Conservation (phyloP, 1,140 invertebrate species). For the Ceratoteleas bidentatus region DNA sequence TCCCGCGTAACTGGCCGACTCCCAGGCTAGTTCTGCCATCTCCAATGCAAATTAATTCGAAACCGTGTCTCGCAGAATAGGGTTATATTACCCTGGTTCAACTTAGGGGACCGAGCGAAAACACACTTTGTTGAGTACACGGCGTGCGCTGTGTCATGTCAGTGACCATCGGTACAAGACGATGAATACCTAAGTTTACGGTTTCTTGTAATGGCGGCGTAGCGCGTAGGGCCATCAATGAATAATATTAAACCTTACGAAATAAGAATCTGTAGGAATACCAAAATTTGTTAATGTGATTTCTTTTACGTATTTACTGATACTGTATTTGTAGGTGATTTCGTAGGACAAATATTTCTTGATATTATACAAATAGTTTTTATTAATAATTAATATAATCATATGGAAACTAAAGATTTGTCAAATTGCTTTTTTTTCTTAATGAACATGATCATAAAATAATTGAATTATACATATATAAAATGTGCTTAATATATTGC, state of each 20-base stretch:
- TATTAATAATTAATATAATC: no score
- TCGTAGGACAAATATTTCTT: no score
- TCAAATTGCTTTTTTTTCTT: no score
- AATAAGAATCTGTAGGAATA: no score
- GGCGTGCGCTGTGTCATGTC: conserved; percentile 57
- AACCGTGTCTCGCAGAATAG: conserved; percentile 66
- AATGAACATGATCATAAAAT: no score
- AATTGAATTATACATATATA: no score
- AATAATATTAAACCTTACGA: conserved; percentile 36
- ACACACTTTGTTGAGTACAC: conserved; percentile 64
- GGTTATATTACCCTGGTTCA: conserved; percentile 66
- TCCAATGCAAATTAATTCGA: conserved; percentile 69
- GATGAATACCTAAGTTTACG: conserved; percentile 65
- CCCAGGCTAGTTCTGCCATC: conserved; percentile 60
- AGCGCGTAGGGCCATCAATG: conserved; percentile 34
- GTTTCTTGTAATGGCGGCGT: conserved; percentile 58
- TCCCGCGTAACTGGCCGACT: conserved; percentile 59
- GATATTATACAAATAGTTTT: no score
- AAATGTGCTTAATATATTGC: no score
- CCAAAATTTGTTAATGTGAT: no score
- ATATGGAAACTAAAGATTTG: no score
- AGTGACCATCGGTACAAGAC: conserved; percentile 64
- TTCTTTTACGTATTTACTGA: no score
- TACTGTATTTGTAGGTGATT: no score
- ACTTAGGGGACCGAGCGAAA: conserved; percentile 65